Conservation (phyloP, 2,888 invertebrate genomes). For the Leucoma salicis region DNA sequence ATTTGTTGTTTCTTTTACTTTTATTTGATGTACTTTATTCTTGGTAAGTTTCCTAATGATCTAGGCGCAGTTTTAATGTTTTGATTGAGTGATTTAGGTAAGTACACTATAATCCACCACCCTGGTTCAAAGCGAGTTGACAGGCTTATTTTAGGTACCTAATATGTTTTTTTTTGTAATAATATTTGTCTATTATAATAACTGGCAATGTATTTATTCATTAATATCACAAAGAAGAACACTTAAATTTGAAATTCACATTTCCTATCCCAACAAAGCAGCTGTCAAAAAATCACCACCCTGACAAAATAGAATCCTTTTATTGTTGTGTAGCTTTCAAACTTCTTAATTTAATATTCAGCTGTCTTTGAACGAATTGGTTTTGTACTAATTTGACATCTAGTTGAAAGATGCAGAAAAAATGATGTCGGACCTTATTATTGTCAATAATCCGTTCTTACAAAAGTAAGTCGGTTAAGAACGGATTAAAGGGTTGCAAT, state of each 20-base stretch:
- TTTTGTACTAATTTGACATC: conserved; percentile 73
- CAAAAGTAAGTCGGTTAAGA: conserved; percentile 38
- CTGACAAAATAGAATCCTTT: conserved; percentile 13
- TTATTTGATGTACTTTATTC: no score
- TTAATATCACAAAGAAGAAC: conserved; percentile 35
- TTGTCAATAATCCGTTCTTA: conserved; percentile 55
- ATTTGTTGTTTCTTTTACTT: no score
- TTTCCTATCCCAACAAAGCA: conserved; percentile 47
- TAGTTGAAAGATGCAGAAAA: conserved; percentile 62
- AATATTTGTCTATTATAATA: no score
- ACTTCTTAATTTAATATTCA: conserved; percentile 65
- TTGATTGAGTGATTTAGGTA: no score
- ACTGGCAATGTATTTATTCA: no score
- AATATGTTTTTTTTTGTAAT: conserved; percentile 32
- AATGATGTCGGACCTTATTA: conserved; percentile 42
- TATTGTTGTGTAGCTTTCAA: conserved; percentile 31
- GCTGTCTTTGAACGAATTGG: conserved; percentile 57
- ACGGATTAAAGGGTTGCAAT: conserved; percentile 56
- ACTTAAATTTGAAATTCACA: conserved; percentile 50
- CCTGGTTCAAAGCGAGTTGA: no score
- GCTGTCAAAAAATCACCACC: conserved; percentile 67
- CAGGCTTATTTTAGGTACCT: no score
- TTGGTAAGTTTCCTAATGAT: no score
- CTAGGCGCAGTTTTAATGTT: no score
- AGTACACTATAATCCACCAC: no score